Conservation (phyloP, 2,797 vertebrate genomes). For the Phaenicophaeus curvirostris region DNA sequence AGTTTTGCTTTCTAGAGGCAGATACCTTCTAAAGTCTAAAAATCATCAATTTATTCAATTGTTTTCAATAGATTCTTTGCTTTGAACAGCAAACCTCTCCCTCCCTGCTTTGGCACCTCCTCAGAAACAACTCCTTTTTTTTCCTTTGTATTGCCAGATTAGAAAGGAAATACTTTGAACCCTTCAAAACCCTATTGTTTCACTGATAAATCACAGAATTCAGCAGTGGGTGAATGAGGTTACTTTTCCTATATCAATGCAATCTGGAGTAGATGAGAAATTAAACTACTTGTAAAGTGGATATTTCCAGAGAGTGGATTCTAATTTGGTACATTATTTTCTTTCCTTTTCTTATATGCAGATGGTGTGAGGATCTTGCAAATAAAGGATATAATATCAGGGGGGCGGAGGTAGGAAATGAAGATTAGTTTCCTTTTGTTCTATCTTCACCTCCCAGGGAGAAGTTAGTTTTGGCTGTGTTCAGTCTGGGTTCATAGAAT, state of each 20-base stretch:
- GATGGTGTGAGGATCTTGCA: neutral
- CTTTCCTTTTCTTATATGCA: neutral
- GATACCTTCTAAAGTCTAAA: neutral
- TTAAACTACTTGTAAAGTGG: neutral
- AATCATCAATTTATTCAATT: neutral
- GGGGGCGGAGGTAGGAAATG: neutral
- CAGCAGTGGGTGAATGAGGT: neutral
- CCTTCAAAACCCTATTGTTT: slow-evolving; percentile 8
- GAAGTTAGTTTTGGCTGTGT: slow-evolving; percentile 64
- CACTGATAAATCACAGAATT: slow-evolving; percentile 21
- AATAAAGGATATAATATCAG: slow-evolving; percentile 15
- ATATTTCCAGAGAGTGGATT: slow-evolving; percentile 18
- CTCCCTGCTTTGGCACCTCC: neutral
- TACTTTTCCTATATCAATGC: neutral
- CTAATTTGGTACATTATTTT: neutral
- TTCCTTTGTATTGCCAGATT: neutral
- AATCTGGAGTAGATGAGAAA: slow-evolving; percentile 26
- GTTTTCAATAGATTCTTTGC: neutral
- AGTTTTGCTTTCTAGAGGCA: neutral
- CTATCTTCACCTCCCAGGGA: slow-evolving; percentile 40
- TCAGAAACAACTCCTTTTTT: neutral
- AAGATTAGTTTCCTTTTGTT: slow-evolving; percentile 55
- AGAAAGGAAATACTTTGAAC: slow-evolving; percentile 11
- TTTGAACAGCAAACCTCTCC: neutral
- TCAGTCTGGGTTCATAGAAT: slow-evolving; percentile 64